phyloP scores from a whole-genome alignment of 53 echinoderm and acorn worm genomes.

The Luidia sarsii region DNA sequence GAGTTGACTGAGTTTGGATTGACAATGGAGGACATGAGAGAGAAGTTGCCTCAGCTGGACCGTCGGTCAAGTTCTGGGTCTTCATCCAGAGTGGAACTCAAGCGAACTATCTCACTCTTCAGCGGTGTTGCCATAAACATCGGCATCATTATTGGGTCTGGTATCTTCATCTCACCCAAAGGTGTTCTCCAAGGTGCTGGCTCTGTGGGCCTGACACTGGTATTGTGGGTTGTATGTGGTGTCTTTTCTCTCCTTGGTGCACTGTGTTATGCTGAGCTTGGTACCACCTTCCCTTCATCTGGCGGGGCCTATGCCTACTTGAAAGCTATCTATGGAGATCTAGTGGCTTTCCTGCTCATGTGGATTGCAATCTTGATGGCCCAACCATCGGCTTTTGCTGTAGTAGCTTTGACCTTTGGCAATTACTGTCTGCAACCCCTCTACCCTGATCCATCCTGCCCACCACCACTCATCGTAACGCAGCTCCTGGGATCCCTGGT shows the following conservation, averaged over 20 bases:
- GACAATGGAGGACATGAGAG: no score
- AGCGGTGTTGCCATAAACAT: slow-evolving; percentile 54
- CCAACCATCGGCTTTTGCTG: slow-evolving; percentile 32
- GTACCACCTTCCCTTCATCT: slow-evolving; percentile 44
- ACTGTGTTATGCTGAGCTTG: slow-evolving; percentile 66
- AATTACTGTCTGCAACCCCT: slow-evolving; percentile 57
- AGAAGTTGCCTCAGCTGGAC: no score
- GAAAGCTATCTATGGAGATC: slow-evolving; percentile 38
- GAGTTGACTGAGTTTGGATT: no score
- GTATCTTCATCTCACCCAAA: slow-evolving; percentile 69
- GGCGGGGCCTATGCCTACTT: slow-evolving; percentile 64
- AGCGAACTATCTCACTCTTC: slow-evolving; percentile 48
- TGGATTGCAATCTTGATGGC: slow-evolving; percentile 47
- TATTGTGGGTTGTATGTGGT: slow-evolving; percentile 59
- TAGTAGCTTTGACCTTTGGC: slow-evolving; percentile 46
- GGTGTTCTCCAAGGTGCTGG: slow-evolving; percentile 50
- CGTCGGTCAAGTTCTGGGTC: no score
- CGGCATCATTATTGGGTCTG: slow-evolving; percentile 64
- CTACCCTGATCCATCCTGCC: slow-evolving; percentile 44
- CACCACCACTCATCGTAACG: slow-evolving; percentile 24
- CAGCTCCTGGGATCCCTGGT: slow-evolving; percentile 32
- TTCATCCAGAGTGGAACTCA: slow-evolving; percentile 11
- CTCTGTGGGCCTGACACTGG: slow-evolving; percentile 38
- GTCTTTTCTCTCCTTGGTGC: slow-evolving; percentile 42
- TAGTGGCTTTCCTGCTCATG: slow-evolving; percentile 43